Base-by-base conservation (phyloP, 2,113 vertebrate species). In the Hemibagrus wyckioides region DNA sequence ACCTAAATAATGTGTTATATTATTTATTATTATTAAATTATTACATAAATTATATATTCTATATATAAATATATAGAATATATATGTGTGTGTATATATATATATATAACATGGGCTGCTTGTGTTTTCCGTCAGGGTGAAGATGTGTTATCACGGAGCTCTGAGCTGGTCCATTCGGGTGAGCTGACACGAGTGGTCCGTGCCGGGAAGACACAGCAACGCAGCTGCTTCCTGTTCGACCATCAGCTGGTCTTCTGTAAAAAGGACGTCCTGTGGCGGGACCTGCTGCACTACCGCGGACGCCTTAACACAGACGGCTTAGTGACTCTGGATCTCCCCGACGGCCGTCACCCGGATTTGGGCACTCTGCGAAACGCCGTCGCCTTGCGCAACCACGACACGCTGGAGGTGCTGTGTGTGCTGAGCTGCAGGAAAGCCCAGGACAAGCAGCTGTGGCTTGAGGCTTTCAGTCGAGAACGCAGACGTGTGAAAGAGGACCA, bases 181-280 rank as follows among this genome's bases (percentile, higher is more conserved):
- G 98, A 99, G 86, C 92, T 99, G 92, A 97, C 95, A 59, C 96
- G 94, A 86, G 87, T 97, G 85, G 93, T 96, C 21, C 96, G 95
- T 84, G 97, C 98, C 57, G 97, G 98, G 87, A 98, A 96, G 93
- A 97, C 95, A 91, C 98, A 99, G 91, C 98, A 99, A 91, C 97
- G 98, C 90, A 97, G 94, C 80, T 98, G 97, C 94, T 99, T 99
- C 94, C 95, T 99, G 69, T 99, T 99, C 50, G 98, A 99, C 94
- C 98, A 99, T 93, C 98, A 99, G 92, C 92, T 99, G 85, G 96
- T 99, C 67, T 97, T 97, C 92, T 99, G 98, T 91, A 99, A 99
- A 92, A 99, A 99, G 90, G 98, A 99, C 88, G 92, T 99, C 65
- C 94, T 99, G 91, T 95, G 98, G 67, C 94, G 98, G 87, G 98